Percentiles rank a stretch among this genome's conserved stretches.
Conservation (phyloP, 1,140 invertebrate genomes). For the Drosophila mauritiana region DNA sequence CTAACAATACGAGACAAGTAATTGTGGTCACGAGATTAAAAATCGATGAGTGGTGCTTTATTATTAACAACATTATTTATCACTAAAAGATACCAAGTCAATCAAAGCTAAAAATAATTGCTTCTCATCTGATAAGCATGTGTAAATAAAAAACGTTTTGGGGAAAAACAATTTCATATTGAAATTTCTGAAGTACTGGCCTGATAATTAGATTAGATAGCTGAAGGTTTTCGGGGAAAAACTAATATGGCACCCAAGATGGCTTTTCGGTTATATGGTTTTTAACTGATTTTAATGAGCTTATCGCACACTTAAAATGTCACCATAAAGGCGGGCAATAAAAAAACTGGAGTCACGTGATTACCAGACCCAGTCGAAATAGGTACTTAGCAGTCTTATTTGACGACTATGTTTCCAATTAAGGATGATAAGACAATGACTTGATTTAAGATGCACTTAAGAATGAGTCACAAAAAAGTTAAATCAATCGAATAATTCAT, state of each 20-base stretch:
- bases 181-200: background rate
- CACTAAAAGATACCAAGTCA: slow-evolving; percentile 3
- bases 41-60: background rate
- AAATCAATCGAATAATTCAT: too few relatives aligned
- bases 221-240: slow-evolving; percentile 1
- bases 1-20: too few relatives aligned
- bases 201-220: slow-evolving; percentile 1
- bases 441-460: background rate
- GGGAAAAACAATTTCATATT: background rate
- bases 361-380: too few relatives aligned
- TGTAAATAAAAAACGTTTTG: background rate
- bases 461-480: too few relatives aligned
- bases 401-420: too few relatives aligned
- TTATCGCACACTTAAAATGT: background rate
- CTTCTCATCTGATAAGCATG: background rate
- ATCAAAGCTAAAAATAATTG: background rate
- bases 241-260: background rate
- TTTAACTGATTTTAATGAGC: background rate
- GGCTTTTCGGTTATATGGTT: background rate
- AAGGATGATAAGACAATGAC: background rate
- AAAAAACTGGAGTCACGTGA: too few relatives aligned
- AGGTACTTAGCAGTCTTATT: too few relatives aligned
- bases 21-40: slow-evolving; percentile 19
- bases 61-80: slow-evolving; percentile 23
- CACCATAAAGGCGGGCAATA: too few relatives aligned